Percentiles rank a stretch among this genome's conserved stretches.
These are phyloP conservation scores for Chaenocephalus aceratus DNA, from an alignment of 2,113 vertebrate genomes.

Conservation along the genomic window DNA sequence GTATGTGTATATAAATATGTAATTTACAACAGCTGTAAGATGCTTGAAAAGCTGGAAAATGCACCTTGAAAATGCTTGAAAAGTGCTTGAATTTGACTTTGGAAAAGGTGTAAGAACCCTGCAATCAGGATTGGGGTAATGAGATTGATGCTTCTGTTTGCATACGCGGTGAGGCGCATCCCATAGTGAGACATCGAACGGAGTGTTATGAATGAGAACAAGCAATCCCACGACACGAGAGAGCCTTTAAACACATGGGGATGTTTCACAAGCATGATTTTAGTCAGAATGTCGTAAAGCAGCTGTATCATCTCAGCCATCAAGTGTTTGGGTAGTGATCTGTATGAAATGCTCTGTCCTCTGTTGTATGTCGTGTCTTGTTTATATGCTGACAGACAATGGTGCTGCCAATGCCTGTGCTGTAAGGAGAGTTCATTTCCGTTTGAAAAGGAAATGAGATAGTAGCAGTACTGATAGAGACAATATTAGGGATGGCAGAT, in stretches of 20 bases:
- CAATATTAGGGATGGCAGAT: conserved; percentile 75
- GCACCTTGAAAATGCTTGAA: too few species aligned
- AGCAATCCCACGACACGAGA: conserved; percentile 17
- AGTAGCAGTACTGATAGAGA: conserved; percentile 44
- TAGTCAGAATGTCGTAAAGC: conserved; percentile 16
- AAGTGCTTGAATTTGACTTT: too few species aligned
- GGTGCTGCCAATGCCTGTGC: conserved; percentile 20
- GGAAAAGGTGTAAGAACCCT: too few species aligned
- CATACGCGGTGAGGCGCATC: too few species aligned
- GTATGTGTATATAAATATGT: too few species aligned
- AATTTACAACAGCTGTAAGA: too few species aligned
- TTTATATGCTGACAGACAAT: conserved; percentile 59
- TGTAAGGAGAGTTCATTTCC: conserved; percentile 74
- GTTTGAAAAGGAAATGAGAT: conserved; percentile 75
- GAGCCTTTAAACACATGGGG: conserved; percentile 38
- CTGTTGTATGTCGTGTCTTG: conserved; percentile 57
- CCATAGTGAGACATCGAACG: too few species aligned
- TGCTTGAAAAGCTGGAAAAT: too few species aligned
- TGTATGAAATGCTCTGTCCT: conserved; percentile 43
- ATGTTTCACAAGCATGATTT: conserved; percentile 21
- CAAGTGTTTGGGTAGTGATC: conserved; percentile 40
- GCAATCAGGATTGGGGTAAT: too few species aligned
- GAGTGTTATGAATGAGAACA: conserved; percentile 8
- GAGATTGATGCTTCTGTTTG: too few species aligned
- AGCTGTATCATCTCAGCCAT: conserved; percentile 43